A percentile compares a stretch with the other conserved stretches of the same genome.
These are phyloP conservation scores for Sphaeridia pumilis DNA, from an alignment of 2,888 invertebrate species.

Conservation along the genomic window DNA sequence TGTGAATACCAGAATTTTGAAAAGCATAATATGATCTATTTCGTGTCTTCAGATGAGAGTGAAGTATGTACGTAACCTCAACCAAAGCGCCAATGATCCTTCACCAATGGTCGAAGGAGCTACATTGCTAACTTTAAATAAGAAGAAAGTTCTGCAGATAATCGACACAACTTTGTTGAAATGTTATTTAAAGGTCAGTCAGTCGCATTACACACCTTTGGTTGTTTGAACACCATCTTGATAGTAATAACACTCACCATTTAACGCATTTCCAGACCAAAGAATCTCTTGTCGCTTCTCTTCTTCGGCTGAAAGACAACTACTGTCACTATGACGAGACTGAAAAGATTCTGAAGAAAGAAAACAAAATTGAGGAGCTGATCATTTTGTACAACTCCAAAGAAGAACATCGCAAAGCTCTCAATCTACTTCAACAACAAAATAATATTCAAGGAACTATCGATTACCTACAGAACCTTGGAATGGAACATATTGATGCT, in stretches of 20 bases:
- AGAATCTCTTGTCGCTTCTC: slow-evolving; percentile 82
- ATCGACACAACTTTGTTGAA: slow-evolving; percentile 95
- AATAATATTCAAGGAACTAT: slow-evolving; percentile 68
- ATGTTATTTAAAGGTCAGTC: slow-evolving; percentile 77
- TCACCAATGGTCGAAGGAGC: slow-evolving; percentile 38
- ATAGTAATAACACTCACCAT: neutral
- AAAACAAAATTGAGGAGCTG: slow-evolving; percentile 81
- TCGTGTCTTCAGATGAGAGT: slow-evolving; percentile 10
- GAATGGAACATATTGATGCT: slow-evolving; percentile 64
- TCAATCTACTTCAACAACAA: slow-evolving; percentile 71
- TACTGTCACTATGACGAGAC: slow-evolving; percentile 89
- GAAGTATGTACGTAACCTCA: slow-evolving; percentile 20
- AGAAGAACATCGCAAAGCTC: slow-evolving; percentile 64
- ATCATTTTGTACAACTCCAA: slow-evolving; percentile 93
- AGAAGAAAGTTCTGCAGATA: slow-evolving; percentile 64
- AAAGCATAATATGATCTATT: neutral
- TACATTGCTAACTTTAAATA: slow-evolving; percentile 46
- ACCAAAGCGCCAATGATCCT: slow-evolving; percentile 32
- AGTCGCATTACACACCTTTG: neutral
- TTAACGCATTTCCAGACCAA: slow-evolving; percentile 58
- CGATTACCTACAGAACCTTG: slow-evolving; percentile 70
- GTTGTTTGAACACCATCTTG: neutral
- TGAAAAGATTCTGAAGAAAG: slow-evolving; percentile 72
- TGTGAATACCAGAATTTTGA: neutral
- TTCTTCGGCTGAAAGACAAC: slow-evolving; percentile 68